A percentile compares a stretch with the other conserved stretches of the same genome.
phyloP scores from a whole-genome alignment of 1,140 invertebrate genomes.

The Panagrolaimus sp. region DNA sequence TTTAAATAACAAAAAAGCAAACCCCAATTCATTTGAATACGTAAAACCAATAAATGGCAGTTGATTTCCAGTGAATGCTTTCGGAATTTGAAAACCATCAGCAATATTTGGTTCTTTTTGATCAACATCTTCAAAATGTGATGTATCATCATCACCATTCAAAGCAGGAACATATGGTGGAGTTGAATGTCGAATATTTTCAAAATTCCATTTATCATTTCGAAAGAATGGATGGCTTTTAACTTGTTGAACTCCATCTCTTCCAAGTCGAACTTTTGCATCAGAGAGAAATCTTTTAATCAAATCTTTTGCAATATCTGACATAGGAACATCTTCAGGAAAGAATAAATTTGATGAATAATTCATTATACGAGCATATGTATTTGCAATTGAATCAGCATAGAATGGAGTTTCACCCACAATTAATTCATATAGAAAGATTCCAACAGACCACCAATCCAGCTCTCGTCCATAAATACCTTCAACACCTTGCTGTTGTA shows the following conservation, averaged over 20 bases:
- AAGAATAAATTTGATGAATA: conserved; percentile 90
- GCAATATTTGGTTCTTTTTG: conserved; percentile 71
- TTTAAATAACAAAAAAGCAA: too few species aligned
- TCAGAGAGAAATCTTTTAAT: conserved; percentile 90
- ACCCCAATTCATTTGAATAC: conserved; percentile 66
- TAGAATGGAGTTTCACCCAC: conserved; percentile 97
- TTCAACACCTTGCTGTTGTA: conserved; percentile 92
- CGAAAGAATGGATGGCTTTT: conserved; percentile 88
- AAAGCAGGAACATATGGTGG: conserved; percentile 96
- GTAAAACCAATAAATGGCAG: conserved; percentile 98
- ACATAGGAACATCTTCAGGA: conserved; percentile 82
- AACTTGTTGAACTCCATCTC: conserved; percentile 88
- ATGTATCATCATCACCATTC: conserved; percentile 88
- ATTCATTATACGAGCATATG: conserved; percentile 80
- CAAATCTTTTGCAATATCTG: conserved; percentile 78
- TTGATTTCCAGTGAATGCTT: conserved; percentile 96
- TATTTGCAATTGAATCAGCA: conserved; percentile 92
- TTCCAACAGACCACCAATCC: conserved; percentile 99
- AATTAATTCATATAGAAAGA: conserved; percentile 97
- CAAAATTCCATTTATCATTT: conserved; percentile 95
- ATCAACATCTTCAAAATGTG: conserved; percentile 96
- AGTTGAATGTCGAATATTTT: conserved; percentile 73
- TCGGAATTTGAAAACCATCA: conserved; percentile 88
- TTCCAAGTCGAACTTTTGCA: conserved; percentile 72
- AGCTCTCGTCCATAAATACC: conserved; percentile 81